Percentiles rank a stretch among this genome's conserved stretches.
phyloP scores from a whole-genome alignment of 30 jellyfish, hydroid and myxozoan genomes.

The Morbakka virulenta region DNA sequence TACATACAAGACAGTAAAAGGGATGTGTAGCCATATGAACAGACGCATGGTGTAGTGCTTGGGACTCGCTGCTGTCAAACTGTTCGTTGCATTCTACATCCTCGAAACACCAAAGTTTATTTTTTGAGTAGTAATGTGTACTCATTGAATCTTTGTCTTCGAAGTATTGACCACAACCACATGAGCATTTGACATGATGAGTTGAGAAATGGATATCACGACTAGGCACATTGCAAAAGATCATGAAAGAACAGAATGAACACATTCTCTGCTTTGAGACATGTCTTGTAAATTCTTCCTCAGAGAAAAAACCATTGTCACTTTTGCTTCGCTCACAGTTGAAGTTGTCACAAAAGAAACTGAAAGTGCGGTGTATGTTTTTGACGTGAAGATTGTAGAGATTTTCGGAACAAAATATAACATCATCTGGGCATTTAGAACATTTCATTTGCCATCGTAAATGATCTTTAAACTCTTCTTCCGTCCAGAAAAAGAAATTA shows the following conservation, averaged over 20 bases:
- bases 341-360: background rate
- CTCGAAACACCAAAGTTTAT: background rate
- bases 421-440: background rate
- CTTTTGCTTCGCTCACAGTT: background rate
- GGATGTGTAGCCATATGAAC: background rate
- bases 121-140: background rate
- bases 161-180: background rate
- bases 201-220: background rate
- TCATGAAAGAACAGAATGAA: background rate
- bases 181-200: background rate
- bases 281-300: background rate
- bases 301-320: background rate
- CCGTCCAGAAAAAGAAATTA: background rate
- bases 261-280: background rate
- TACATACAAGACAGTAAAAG: background rate
- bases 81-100: background rate
- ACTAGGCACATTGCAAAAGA: background rate
- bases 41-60: background rate
- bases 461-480: background rate
- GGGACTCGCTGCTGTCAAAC: background rate
- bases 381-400: background rate
- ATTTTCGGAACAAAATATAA: background rate
- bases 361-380: background rate
- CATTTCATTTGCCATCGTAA: background rate
- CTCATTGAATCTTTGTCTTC: background rate